These are phyloP conservation scores for Mastomys natalensis DNA, from an alignment of 2,113 vertebrate species.

Conservation along the genomic window DNA sequence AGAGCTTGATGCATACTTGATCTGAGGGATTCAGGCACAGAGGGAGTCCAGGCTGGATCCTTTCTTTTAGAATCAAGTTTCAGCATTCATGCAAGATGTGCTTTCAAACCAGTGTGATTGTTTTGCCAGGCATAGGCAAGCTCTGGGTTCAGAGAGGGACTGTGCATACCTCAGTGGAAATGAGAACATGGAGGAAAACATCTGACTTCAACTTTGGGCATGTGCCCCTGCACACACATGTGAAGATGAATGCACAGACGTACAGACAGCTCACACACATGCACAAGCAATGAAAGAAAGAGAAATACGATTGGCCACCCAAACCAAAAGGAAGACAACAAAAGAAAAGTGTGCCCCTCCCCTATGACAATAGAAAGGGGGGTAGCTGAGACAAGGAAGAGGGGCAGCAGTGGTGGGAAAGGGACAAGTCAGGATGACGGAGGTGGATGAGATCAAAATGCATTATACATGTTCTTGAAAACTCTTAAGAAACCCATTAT, in stretches of 20 bases:
- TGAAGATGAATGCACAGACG: background rate
- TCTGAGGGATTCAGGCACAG: background rate
- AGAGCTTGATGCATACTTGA: background rate
- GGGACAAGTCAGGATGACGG: background rate
- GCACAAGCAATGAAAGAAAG: background rate
- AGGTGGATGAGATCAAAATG: background rate
- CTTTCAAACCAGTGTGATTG: conserved; percentile 20
- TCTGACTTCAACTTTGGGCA: background rate
- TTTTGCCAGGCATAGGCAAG: background rate
- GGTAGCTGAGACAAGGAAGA: background rate
- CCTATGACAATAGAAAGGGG: background rate
- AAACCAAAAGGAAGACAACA: background rate
- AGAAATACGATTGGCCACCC: background rate
- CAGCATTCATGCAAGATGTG: background rate
- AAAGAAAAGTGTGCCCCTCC: too few species aligned
- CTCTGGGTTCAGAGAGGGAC: background rate
- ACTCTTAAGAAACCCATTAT: background rate
- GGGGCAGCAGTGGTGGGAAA: too few species aligned
- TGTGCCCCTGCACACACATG: background rate
- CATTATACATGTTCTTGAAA: background rate
- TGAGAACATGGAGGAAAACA: background rate
- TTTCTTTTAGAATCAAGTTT: conserved; percentile 24
- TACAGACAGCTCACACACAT: background rate
- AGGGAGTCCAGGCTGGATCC: background rate
- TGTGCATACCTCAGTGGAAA: background rate